phyloP scores from a whole-genome alignment of 2,888 invertebrate genomes.

The Dolichomitus sp. region DNA sequence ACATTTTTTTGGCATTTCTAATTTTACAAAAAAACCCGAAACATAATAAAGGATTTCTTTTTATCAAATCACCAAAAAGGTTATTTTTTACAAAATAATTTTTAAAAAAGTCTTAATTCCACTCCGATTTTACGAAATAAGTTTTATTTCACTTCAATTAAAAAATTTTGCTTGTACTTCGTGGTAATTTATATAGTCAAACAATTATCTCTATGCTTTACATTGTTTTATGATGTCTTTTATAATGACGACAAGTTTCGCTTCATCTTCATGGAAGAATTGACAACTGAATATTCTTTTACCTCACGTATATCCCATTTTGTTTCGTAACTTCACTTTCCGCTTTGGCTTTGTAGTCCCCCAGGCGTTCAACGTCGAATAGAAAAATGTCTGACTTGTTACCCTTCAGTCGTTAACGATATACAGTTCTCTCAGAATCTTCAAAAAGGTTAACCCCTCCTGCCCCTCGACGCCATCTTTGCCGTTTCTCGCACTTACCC shows the following conservation, averaged over 20 bases:
- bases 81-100: no score
- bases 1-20: neutral
- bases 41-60: no score
- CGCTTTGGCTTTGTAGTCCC: conserved; percentile 5
- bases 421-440: conserved; percentile 37
- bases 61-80: no score
- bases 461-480: neutral
- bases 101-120: no score
- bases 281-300: neutral
- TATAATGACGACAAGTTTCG: neutral
- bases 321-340: neutral
- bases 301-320: neutral
- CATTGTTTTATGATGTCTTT: no score
- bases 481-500: conserved; percentile 51
- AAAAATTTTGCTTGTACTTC: no score
- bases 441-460: conserved; percentile 17
- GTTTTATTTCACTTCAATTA: no score
- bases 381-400: conserved; percentile 34
- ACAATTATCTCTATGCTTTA: no score
- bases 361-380: conserved; percentile 12
- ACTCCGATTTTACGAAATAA: no score
- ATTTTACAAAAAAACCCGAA: no score
- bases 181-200: no score
- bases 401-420: conserved; percentile 20
- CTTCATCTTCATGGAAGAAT: neutral